Conservation (phyloP, 1,140 invertebrate genomes). For the Drosophila fuyamai region DNA sequence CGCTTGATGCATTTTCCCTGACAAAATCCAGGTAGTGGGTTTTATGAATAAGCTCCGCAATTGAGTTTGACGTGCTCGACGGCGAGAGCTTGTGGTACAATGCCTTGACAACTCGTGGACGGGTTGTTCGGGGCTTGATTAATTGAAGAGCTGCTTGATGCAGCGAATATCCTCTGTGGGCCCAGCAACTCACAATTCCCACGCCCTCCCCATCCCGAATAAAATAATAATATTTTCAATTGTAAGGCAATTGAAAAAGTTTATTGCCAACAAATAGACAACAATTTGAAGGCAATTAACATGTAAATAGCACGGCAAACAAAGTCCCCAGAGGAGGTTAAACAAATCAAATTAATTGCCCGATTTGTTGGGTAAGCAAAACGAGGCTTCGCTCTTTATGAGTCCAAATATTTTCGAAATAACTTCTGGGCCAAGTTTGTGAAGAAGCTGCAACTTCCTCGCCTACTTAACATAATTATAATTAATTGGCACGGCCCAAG, state of each 20-base stretch:
- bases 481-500: slow-evolving; percentile 63
- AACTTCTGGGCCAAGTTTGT: slow-evolving; percentile 33
- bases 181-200: too few relatives aligned
- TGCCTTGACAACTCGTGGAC: slow-evolving; percentile 33
- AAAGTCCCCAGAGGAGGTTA: slow-evolving; percentile 13
- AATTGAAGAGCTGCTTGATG: slow-evolving; percentile 50
- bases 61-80: slow-evolving; percentile 62
- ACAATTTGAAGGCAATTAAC: slow-evolving; percentile 60
- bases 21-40: slow-evolving; percentile 34
- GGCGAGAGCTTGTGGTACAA: slow-evolving; percentile 11
- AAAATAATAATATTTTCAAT: slow-evolving; percentile 42
- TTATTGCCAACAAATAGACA: slow-evolving; percentile 58
- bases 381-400: slow-evolving; percentile 25
- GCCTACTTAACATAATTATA: slow-evolving; percentile 75
- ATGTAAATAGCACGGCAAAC: slow-evolving; percentile 12
- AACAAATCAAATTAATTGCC: slow-evolving; percentile 62
- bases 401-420: not conserved
- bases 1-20: slow-evolving; percentile 51
- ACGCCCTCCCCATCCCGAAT: too few relatives aligned
- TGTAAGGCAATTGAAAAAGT: slow-evolving; percentile 57
- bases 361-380: slow-evolving; percentile 12
- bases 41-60: slow-evolving; percentile 67
- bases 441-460: slow-evolving; percentile 33
- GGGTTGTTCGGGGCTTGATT: slow-evolving; percentile 45
- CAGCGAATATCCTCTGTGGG: not conserved